Evolutionary conservation across 2,113 vertebrate species (phyloP), one percentile per base, ranked within the genome.

Genomic region (Pollimyrus isidori): DNA sequence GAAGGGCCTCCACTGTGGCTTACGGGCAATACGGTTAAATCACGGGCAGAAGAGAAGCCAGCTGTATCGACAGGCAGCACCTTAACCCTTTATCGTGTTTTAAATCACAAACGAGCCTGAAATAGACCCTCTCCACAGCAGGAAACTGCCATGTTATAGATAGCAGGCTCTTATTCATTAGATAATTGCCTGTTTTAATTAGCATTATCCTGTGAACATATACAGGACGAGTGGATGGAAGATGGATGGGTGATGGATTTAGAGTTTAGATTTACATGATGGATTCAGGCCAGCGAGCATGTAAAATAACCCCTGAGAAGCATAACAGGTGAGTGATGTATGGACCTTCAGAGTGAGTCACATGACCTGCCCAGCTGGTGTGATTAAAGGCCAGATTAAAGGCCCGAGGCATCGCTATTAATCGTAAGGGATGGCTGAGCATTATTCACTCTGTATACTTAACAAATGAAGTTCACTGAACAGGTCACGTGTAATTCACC

Each of bases 401-500:
- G 92, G 93, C 89, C 92, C 92, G 89, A 76, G 30, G 89, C 91
- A 92, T 88, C 1, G 95, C 92, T 93, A 92, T 95, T 95, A 95
- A 96, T 94, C 48, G n/a, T 91, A 95, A 97, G 96, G 6, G 97
- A 97, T 98, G 93, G 93, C 92, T 91, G 93, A 96, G 95, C 96
- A 96, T 97, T 96, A 96, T 95, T 96, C 95, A 97, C 96, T 97
- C 97, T 96, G 96, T 95, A 96, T 96, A 94, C 96, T 97, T 97
- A 97, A 97, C 97, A 97, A 97, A 95, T 92, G 94, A 93, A 97
- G 97, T 97, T 98, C 97, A 97, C 93, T 49, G 94, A 97, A 96
- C 95, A 94, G 98, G 97, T 98, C 97, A 97, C 95, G 96, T 96
- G 96, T 97, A 97, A 99, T 98, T 98, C 97, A 96, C 96, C 95